Evolutionary conservation across 2,888 invertebrate species (phyloP), one percentile per base, ranked within the genome.

Genomic region (Hypena proboscidalis): DNA sequence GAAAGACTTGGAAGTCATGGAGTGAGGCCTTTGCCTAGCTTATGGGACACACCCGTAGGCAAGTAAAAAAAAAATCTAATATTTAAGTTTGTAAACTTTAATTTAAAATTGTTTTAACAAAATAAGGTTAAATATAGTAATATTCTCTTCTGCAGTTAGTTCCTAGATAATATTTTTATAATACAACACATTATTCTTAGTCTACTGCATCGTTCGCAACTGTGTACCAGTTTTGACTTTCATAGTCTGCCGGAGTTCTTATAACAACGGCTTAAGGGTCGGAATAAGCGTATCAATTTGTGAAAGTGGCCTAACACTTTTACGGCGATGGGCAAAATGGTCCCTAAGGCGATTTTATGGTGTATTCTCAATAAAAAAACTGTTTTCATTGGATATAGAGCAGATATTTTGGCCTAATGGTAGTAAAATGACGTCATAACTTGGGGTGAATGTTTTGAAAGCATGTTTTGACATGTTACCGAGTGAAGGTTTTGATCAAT

Each of bases 261-360:
- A 72, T 65, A 43, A 25, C 60, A 35, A 48, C 7, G 57, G 14
- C 9, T 36, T 68, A 77, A 61, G 56, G 70, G 58, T 60, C 38
- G 60, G 44, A 73, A 65, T 75, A 49, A 61, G 27, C 8, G 50
- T 59, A 66, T 63, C 58, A 60, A 62, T 69, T 67, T 68, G 48
- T 43, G 35, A 25, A 67, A 68, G 64, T 65, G 64, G 64, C 58
- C 70, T 64, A 67, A 57, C 58, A 60, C 55, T 45, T 53, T 64
- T 55, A 66, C 48, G 11, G 36, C 21, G 38, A 57, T 57, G 47
- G 53, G 55, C 22, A 45, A 58, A 59, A 64, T 46, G 32, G 52
- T 60, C 70, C 63, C 67, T 50, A 35, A 62, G 66, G 73, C 65
- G 55, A 59, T 67, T 70, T 71, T 70, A 74, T 63, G 59, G 62